These are phyloP conservation scores for Peromyscus californicus DNA, from an alignment of 2,113 vertebrate genomes.

Conservation along the genomic window DNA sequence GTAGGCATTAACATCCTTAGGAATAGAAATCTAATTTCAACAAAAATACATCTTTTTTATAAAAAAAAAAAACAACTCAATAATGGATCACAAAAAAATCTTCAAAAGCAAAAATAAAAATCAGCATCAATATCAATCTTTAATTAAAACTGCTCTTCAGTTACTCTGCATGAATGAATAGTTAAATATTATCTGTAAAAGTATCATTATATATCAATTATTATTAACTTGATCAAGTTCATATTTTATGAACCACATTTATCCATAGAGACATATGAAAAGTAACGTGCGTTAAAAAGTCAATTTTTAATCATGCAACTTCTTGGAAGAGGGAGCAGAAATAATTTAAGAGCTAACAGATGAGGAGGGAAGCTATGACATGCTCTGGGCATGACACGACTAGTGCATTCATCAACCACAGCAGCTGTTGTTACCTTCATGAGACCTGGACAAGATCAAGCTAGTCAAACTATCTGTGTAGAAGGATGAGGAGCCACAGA, in stretches of 20 bases:
- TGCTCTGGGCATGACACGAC: background rate
- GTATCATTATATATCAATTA: background rate
- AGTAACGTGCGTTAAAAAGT: background rate
- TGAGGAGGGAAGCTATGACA: too few relatives aligned
- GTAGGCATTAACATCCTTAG: background rate
- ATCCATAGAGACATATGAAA: background rate
- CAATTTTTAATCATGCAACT: background rate
- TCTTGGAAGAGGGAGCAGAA: background rate
- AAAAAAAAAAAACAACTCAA: background rate
- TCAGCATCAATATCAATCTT: background rate
- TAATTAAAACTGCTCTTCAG: constrained; percentile 30
- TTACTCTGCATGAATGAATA: background rate
- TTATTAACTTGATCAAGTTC: background rate
- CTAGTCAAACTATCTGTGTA: background rate
- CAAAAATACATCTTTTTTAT: background rate
- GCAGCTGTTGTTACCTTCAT: background rate
- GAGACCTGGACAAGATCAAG: background rate
- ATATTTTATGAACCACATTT: background rate
- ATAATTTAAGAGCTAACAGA: background rate
- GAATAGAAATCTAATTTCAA: background rate
- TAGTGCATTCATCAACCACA: background rate
- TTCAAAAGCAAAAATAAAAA: constrained; percentile 18
- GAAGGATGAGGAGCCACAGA: background rate
- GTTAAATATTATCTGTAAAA: background rate
- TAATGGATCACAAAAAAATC: background rate